phyloP scores from a whole-genome alignment of 2,888 invertebrate genomes.

The Acleris emargana region DNA sequence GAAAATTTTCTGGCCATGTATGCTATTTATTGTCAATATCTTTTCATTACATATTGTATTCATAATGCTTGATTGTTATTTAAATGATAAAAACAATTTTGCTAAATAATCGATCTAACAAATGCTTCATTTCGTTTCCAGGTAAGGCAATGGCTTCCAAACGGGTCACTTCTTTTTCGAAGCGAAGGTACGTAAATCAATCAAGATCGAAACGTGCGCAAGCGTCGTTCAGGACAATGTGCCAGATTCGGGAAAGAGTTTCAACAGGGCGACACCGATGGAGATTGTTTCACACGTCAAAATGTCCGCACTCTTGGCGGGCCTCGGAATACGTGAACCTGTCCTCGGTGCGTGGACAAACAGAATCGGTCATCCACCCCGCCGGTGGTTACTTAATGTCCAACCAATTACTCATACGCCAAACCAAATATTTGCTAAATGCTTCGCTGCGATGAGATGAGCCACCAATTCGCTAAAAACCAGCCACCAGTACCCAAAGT shows the following conservation, averaged over 20 bases:
- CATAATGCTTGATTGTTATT: slow-evolving; percentile 24
- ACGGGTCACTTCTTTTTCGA: slow-evolving; percentile 68
- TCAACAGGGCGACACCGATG: slow-evolving; percentile 43
- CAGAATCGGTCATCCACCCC: slow-evolving; percentile 74
- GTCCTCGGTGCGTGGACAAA: slow-evolving; percentile 62
- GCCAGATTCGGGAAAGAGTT: slow-evolving; percentile 48
- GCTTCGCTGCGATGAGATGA: slow-evolving; percentile 50
- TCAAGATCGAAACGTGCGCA: slow-evolving; percentile 48
- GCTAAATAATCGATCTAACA: slow-evolving; percentile 24
- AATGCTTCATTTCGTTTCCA: slow-evolving; percentile 66
- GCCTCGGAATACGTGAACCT: slow-evolving; percentile 62
- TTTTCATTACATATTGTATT: slow-evolving; percentile 14
- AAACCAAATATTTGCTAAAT: slow-evolving; percentile 67
- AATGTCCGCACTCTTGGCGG: slow-evolving; percentile 49
- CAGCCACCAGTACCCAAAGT: slow-evolving; percentile 34
- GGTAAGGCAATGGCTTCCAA: slow-evolving; percentile 81
- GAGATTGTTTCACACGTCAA: slow-evolving; percentile 46
- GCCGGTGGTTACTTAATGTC: slow-evolving; percentile 73
- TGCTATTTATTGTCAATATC: slow-evolving; percentile 22
- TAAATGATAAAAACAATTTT: slow-evolving; percentile 6
- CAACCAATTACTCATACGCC: slow-evolving; percentile 70
- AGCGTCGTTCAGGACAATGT: slow-evolving; percentile 55
- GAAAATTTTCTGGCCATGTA: slow-evolving; percentile 36
- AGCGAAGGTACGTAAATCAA: slow-evolving; percentile 71
- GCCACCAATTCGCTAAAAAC: slow-evolving; percentile 60